Percentiles rank a stretch among this genome's conserved stretches.
phyloP scores from a whole-genome alignment of 2,888 invertebrate species.

The Netelia inedita region DNA sequence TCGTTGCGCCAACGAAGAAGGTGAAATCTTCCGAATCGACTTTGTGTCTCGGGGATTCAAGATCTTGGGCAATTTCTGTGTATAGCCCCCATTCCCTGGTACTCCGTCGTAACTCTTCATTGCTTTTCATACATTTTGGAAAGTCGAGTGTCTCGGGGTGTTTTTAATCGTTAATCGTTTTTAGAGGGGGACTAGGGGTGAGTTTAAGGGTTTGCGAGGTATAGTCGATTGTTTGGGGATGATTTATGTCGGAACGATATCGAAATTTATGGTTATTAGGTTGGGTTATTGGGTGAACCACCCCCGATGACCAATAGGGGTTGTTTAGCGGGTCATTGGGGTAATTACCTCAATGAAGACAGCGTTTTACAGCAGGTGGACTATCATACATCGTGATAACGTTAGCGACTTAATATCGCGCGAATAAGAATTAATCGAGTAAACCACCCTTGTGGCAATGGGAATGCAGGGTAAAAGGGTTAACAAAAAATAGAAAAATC shows the following conservation, averaged over 20 bases:
- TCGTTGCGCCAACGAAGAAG: slow-evolving; percentile 57
- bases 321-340: no score
- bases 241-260: no score
- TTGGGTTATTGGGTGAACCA: no score
- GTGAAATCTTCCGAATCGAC: slow-evolving; percentile 69
- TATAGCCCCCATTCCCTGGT: slow-evolving; percentile 19
- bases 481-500: slow-evolving; percentile 5
- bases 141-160: not conserved
- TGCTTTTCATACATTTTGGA: slow-evolving; percentile 6
- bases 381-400: no score
- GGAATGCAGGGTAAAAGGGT: not conserved
- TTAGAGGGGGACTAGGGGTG: no score
- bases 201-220: no score
- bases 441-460: not conserved
- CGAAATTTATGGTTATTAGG: no score
- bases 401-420: no score
- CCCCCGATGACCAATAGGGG: no score
- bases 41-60: slow-evolving; percentile 55
- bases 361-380: no score
- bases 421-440: not conserved
- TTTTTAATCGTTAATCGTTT: slow-evolving; percentile 7
- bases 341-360: no score
- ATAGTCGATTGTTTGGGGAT: no score
- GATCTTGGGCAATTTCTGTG: slow-evolving; percentile 29
- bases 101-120: slow-evolving; percentile 39